Percentiles rank a stretch among this genome's conserved stretches.
Evolutionary conservation across 1,140 invertebrate species (phyloP).

Genomic region (Campodea augens): DNA sequence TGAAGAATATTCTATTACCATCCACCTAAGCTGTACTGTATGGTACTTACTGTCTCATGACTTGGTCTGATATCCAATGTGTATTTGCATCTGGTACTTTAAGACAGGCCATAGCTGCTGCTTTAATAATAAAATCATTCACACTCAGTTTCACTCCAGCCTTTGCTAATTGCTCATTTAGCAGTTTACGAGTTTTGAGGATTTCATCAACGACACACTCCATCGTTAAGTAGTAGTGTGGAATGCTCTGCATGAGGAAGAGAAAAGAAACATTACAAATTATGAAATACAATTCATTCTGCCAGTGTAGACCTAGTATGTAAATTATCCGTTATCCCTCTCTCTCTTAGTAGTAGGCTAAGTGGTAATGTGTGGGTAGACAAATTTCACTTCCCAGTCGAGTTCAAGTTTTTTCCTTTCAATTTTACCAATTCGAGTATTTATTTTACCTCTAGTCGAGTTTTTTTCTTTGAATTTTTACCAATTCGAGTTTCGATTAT

Average conservation of each 20-base stretch:
- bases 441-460: too few relatives aligned
- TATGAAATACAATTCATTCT: too few relatives aligned
- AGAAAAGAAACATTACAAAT: background rate
- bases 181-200: conserved; percentile 43
- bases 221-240: conserved; percentile 87
- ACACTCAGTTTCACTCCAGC: conserved; percentile 74
- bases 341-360: too few relatives aligned
- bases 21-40: conserved; percentile 5
- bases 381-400: too few relatives aligned
- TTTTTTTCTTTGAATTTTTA: too few relatives aligned
- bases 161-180: conserved; percentile 59
- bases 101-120: conserved; percentile 71
- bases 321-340: too few relatives aligned
- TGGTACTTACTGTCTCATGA: conserved; percentile 70
- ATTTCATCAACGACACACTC: conserved; percentile 71
- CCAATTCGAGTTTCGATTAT: too few relatives aligned
- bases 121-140: conserved; percentile 97
- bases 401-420: too few relatives aligned
- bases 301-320: too few relatives aligned
- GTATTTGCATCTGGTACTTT: conserved; percentile 91
- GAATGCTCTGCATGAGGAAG: conserved; percentile 43
- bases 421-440: too few relatives aligned
- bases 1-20: conserved; percentile 7
- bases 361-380: too few relatives aligned
- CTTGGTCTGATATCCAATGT: conserved; percentile 84